Evolutionary conservation across 2,888 invertebrate genomes (phyloP).

Genomic region (Philereme transversata): DNA sequence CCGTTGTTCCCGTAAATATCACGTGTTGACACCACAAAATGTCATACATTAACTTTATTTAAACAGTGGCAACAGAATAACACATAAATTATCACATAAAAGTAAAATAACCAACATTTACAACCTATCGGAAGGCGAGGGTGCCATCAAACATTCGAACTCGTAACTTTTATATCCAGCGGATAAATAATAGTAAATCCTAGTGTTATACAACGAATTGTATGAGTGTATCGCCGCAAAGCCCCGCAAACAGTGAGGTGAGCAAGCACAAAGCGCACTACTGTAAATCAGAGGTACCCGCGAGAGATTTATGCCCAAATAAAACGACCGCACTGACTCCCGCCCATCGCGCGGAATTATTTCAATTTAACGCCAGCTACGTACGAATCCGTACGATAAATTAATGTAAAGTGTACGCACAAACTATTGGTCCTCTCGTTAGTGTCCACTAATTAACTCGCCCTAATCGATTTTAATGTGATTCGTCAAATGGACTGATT

Average conservation of each 20-base stretch:
- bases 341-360: conserved; percentile 66
- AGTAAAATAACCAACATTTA: conserved; percentile 25
- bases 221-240: conserved; percentile 56
- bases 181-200: conserved; percentile 40
- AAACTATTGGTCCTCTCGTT: conserved; percentile 53
- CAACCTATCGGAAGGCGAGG: conserved; percentile 24
- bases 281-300: conserved; percentile 75
- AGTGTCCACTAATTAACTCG: conserved; percentile 59
- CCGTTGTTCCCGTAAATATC: neutral
- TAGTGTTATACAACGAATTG: conserved; percentile 47
- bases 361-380: conserved; percentile 73
- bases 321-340: conserved; percentile 65
- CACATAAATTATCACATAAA: conserved; percentile 20
- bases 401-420: conserved; percentile 56
- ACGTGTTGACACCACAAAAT: conserved; percentile 1
- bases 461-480: conserved; percentile 51
- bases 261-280: conserved; percentile 63
- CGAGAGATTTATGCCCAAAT: conserved; percentile 70
- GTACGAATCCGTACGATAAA: conserved; percentile 52
- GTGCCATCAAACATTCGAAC: conserved; percentile 22
- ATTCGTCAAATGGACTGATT: conserved; percentile 38
- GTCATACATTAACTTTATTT: neutral
- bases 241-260: conserved; percentile 60
- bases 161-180: conserved; percentile 26
- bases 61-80: conserved; percentile 1